phyloP scores from a whole-genome alignment of 2,113 vertebrate genomes.

The Echinops telfairi region DNA sequence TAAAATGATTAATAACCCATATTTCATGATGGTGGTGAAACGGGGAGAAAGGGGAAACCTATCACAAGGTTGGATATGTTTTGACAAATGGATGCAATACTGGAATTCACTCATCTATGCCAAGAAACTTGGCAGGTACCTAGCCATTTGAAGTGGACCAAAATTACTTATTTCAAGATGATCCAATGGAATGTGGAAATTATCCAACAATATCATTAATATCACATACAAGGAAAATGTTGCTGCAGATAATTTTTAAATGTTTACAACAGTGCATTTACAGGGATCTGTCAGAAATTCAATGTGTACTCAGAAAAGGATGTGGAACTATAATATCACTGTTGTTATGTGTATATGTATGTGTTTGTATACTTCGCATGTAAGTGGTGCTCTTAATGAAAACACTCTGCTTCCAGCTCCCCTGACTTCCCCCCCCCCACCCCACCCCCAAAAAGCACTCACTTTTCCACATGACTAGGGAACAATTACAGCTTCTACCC shows the following conservation, averaged over 20 bases:
- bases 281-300: not conserved
- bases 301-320: not conserved
- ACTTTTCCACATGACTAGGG: constrained; percentile 88
- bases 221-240: not conserved
- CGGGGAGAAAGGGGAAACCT: too few relatives aligned
- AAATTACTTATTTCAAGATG: not conserved
- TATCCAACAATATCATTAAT: not conserved
- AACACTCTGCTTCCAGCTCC: constrained; percentile 56
- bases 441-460: constrained; percentile 59
- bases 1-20: too few relatives aligned
- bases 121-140: not conserved
- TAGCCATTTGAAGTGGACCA: not conserved
- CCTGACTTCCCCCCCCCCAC: not conserved
- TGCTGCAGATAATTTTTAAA: not conserved
- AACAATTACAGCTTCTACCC: constrained; percentile 88
- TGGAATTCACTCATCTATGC: not conserved
- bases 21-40: too few relatives aligned
- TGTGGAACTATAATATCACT: not conserved
- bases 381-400: constrained; percentile 67
- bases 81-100: not conserved
- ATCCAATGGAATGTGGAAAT: not conserved
- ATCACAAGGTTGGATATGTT: not conserved
- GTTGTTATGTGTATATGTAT: not conserved
- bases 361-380: constrained; percentile 72
- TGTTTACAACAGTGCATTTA: not conserved